A percentile compares a stretch with the other conserved stretches of the same genome.
Conservation (phyloP, 2,797 vertebrate species). For the Sebastes itinus region DNA sequence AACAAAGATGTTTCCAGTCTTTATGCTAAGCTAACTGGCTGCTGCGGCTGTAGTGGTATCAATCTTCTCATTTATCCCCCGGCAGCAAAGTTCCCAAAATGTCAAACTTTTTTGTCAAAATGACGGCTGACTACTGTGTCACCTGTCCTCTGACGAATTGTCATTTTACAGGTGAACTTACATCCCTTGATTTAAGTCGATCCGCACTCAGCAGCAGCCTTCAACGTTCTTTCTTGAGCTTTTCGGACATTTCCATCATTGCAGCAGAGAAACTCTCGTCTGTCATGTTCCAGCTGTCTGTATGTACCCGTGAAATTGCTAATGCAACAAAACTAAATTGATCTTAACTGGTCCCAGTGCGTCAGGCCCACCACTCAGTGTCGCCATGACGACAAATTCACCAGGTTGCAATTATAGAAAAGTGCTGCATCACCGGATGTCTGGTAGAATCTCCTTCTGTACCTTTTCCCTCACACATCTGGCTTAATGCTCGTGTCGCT, state of each 20-base stretch:
- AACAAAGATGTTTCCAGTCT: background rate
- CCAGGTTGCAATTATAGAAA: conserved; percentile 66
- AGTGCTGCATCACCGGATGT: conserved; percentile 41
- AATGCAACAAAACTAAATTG: conserved; percentile 67
- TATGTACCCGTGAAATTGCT: conserved; percentile 57
- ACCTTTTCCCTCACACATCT: conserved; percentile 3
- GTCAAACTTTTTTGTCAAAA: background rate
- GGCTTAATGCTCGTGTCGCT: background rate
- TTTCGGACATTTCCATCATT: background rate
- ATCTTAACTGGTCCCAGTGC: conserved; percentile 61
- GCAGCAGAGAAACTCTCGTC: background rate
- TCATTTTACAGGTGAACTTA: background rate
- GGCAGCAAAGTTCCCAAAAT: background rate
- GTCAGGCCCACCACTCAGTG: conserved; percentile 43
- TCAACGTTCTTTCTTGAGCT: background rate
- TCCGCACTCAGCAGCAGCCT: background rate
- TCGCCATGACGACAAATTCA: conserved; percentile 75
- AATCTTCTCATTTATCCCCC: background rate
- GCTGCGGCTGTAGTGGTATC: background rate
- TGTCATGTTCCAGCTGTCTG: conserved; percentile 40
- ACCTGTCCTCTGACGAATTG: background rate
- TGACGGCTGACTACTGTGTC: background rate
- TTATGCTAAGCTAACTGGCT: background rate
- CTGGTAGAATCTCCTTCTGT: conserved; percentile 38
- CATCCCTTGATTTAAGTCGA: background rate